These are phyloP conservation scores for Brachycybe producta DNA, from an alignment of 2,888 invertebrate species.

Conservation along the genomic window DNA sequence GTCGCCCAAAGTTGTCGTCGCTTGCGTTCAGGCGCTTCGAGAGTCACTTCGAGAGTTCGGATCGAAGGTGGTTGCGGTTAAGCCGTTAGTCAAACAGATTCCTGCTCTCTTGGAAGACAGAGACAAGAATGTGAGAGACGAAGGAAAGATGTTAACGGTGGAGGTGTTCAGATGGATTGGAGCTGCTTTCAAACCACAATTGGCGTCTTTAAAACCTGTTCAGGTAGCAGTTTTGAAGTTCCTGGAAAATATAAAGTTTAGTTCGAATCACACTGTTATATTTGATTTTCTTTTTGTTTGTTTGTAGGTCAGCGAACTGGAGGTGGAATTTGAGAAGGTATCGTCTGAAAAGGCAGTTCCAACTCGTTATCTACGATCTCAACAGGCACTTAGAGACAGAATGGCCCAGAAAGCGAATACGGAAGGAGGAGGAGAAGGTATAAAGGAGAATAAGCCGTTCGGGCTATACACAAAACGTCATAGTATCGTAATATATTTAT, in stretches of 20 bases:
- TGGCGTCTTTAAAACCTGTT: constrained; percentile 73
- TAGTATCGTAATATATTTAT: neutral
- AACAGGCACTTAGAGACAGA: constrained; percentile 45
- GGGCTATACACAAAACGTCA: neutral
- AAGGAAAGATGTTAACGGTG: constrained; percentile 76
- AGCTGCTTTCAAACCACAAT: constrained; percentile 65
- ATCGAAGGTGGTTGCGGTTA: constrained; percentile 74
- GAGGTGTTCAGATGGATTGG: constrained; percentile 90
- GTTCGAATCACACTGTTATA: neutral
- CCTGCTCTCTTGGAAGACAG: constrained; percentile 72
- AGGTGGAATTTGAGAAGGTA: constrained; percentile 70
- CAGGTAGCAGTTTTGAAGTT: constrained; percentile 43
- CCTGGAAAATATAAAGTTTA: neutral
- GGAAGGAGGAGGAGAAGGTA: constrained; percentile 37
- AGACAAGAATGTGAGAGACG: constrained; percentile 82
- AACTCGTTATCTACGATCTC: constrained; percentile 61
- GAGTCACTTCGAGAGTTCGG: constrained; percentile 79
- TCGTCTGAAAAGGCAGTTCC: constrained; percentile 52
- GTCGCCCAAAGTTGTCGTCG: constrained; percentile 87
- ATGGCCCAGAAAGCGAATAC: constrained; percentile 1
- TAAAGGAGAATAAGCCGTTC: neutral
- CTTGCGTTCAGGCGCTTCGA: constrained; percentile 61
- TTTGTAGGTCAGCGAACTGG: constrained; percentile 60
- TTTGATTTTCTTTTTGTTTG: neutral
- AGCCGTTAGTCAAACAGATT: constrained; percentile 77